These are phyloP conservation scores for Loripinus fragilis DNA, from an alignment of 2,888 invertebrate species.

Conservation along the genomic window DNA sequence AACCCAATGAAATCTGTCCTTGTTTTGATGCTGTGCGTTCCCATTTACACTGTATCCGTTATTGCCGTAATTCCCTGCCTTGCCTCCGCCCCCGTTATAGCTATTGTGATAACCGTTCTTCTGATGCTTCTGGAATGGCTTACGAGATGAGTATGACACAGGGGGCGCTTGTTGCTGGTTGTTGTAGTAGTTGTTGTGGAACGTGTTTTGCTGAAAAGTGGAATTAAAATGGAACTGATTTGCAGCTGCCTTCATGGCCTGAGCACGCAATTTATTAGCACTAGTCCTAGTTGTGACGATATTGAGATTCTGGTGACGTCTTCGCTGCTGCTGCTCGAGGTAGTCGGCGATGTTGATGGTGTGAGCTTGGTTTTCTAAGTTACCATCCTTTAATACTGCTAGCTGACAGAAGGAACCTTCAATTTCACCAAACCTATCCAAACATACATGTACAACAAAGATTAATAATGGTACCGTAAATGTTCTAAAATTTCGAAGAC, in stretches of 20 bases:
- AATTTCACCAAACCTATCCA: conserved; percentile 76
- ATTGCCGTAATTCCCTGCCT: conserved; percentile 22
- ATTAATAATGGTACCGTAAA: too few species aligned
- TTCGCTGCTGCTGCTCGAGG: conserved; percentile 63
- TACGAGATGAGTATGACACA: conserved; percentile 21
- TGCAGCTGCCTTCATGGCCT: conserved; percentile 61
- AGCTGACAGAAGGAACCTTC: conserved; percentile 75
- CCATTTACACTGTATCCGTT: conserved; percentile 32
- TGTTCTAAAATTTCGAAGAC: too few species aligned
- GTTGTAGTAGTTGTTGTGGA: conserved; percentile 65
- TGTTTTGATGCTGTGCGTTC: conserved; percentile 33
- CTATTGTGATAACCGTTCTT: conserved; percentile 30
- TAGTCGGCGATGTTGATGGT: conserved; percentile 72
- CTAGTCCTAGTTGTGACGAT: conserved; percentile 68
- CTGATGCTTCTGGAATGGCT: conserved; percentile 58
- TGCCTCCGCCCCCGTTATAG: conserved; percentile 16
- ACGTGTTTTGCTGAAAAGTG: conserved; percentile 53
- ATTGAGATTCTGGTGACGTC: conserved; percentile 61
- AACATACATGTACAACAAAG: too few species aligned
- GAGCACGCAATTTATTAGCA: conserved; percentile 56
- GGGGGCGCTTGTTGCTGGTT: conserved; percentile 40
- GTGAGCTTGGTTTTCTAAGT: conserved; percentile 70
- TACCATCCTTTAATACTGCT: conserved; percentile 69
- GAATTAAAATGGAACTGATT: conserved; percentile 52
- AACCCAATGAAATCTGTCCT: conserved; percentile 57